These are phyloP conservation scores for Urocolius indicus DNA, from an alignment of 2,113 vertebrate species.

Conservation along the genomic window DNA sequence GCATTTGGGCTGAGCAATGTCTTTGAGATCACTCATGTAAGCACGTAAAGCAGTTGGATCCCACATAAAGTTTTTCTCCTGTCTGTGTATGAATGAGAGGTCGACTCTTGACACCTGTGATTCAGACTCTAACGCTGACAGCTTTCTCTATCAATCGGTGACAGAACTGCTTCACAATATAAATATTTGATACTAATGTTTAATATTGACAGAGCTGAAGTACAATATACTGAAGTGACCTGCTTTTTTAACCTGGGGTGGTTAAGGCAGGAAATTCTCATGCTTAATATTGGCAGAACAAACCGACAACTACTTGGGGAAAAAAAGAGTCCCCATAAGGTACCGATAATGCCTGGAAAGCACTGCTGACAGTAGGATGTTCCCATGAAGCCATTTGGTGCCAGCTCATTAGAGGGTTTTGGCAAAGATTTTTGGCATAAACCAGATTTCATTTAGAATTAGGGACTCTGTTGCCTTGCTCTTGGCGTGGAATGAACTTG, in stretches of 20 bases:
- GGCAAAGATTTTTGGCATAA: constrained; percentile 61
- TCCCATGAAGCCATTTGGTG: constrained; percentile 35
- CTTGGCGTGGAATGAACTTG: constrained; percentile 55
- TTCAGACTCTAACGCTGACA: not conserved
- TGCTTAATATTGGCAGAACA: constrained; percentile 12
- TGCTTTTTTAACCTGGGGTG: not conserved
- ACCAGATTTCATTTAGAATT: constrained; percentile 68
- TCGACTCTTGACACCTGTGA: not conserved
- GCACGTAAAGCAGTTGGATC: not conserved
- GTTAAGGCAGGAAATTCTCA: constrained; percentile 30
- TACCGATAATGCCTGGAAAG: constrained; percentile 28
- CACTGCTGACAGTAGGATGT: constrained; percentile 17
- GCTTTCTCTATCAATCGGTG: not conserved
- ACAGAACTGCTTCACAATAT: not conserved
- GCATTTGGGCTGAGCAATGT: not conserved
- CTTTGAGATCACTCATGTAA: not conserved
- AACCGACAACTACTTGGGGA: not conserved
- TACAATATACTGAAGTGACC: not conserved
- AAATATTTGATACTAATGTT: constrained; percentile 5
- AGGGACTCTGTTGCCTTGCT: constrained; percentile 20
- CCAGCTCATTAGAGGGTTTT: constrained; percentile 70
- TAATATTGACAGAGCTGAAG: constrained; percentile 4
- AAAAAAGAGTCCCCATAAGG: not conserved
- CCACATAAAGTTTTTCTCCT: not conserved
- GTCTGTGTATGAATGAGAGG: not conserved